Evolutionary conservation across 2,888 invertebrate genomes (phyloP).

Genomic region (Polydrusus pterygomalis): DNA sequence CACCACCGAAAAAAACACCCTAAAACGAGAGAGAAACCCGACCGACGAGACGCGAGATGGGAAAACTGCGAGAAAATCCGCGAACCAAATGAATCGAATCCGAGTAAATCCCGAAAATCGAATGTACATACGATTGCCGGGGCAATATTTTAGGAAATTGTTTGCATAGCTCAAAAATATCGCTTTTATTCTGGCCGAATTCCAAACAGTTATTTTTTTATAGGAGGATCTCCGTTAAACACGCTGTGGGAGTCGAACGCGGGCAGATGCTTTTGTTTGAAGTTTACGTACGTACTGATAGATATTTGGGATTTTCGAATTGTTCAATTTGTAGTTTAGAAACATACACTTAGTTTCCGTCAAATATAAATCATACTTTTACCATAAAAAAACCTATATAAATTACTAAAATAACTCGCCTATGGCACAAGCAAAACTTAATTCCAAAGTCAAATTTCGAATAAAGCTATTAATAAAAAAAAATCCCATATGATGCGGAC

Average conservation of each 20-base stretch:
- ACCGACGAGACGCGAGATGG: constrained; percentile 29
- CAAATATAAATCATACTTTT: no score
- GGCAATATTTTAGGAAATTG: constrained; percentile 55
- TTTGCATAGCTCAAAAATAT: constrained; percentile 53
- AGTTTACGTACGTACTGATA: neutral
- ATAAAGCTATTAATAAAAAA: no score
- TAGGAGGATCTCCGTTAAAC: constrained; percentile 37
- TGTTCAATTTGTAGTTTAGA: constrained; percentile 8
- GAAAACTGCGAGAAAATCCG: constrained; percentile 28
- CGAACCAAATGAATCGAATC: constrained; percentile 38
- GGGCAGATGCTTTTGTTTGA: constrained; percentile 14
- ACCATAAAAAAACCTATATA: no score
- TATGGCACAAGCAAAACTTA: no score
- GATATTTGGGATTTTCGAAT: constrained; percentile 3
- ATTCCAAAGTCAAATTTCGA: no score
- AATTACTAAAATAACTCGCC: no score
- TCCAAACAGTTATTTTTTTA: constrained; percentile 52
- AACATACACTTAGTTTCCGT: no score
- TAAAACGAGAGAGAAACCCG: constrained; percentile 31
- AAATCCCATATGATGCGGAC: no score
- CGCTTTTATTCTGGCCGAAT: constrained; percentile 53
- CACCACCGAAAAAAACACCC: constrained; percentile 6
- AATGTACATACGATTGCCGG: constrained; percentile 44
- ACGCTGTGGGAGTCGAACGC: constrained; percentile 23
- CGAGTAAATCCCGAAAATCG: constrained; percentile 23